A percentile compares a stretch with the other conserved stretches of the same genome.
These are phyloP conservation scores for Nemapogon koenigi DNA, from an alignment of 2,888 invertebrate species.

Conservation along the genomic window DNA sequence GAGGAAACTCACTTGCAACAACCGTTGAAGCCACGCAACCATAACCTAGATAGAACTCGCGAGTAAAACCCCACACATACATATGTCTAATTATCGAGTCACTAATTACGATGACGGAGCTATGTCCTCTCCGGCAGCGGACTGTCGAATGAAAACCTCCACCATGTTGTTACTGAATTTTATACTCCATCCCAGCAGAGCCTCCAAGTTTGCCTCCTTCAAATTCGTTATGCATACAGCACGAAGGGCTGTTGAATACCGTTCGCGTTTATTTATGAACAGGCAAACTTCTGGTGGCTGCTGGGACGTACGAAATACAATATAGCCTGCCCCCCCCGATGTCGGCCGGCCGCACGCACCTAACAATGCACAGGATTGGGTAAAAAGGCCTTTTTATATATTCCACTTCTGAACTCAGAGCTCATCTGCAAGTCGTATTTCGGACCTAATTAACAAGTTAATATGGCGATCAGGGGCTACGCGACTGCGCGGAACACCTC, in stretches of 20 bases:
- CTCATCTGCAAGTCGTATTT: slow-evolving; percentile 91
- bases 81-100: slow-evolving; percentile 20
- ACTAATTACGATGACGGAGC: slow-evolving; percentile 53
- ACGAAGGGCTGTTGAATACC: slow-evolving; percentile 68
- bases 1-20: too few relatives aligned
- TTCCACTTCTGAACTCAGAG: slow-evolving; percentile 71
- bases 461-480: slow-evolving; percentile 79
- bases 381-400: slow-evolving; percentile 73
- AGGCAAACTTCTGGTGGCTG: slow-evolving; percentile 65
- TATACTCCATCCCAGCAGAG: slow-evolving; percentile 65
- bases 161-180: slow-evolving; percentile 66
- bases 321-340: slow-evolving; percentile 52
- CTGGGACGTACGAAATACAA: slow-evolving; percentile 55
- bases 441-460: slow-evolving; percentile 91
- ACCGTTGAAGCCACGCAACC: neutral
- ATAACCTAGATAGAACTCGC: too few relatives aligned
- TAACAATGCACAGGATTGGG: slow-evolving; percentile 59
- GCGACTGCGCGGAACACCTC: slow-evolving; percentile 64
- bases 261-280: slow-evolving; percentile 68
- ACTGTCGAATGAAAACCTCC: slow-evolving; percentile 62
- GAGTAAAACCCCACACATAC: slow-evolving; percentile 1
- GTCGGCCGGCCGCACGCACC: slow-evolving; percentile 17
- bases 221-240: slow-evolving; percentile 69
- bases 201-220: slow-evolving; percentile 67
- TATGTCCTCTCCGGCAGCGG: slow-evolving; percentile 59